A percentile compares a stretch with the other conserved stretches of the same genome.
phyloP scores from a whole-genome alignment of 2,113 vertebrate species.

The Corythornis cristatus region DNA sequence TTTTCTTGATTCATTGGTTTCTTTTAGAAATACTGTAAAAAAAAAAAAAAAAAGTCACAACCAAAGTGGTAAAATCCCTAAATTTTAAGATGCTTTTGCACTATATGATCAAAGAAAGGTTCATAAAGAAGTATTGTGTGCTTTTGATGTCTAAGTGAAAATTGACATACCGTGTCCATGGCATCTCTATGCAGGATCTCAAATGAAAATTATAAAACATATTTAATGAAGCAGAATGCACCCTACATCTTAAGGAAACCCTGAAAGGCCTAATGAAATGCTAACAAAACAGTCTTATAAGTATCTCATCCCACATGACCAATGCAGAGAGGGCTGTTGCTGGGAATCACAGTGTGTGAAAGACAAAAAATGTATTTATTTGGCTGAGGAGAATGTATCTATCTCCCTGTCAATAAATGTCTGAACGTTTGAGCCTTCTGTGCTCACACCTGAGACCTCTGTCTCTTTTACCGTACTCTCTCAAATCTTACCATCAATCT shows the following conservation, averaged over 20 bases:
- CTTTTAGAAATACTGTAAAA: not conserved
- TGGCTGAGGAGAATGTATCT: not conserved
- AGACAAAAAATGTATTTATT: not conserved
- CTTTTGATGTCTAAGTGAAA: not conserved
- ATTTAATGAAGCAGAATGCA: not conserved
- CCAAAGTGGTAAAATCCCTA: not conserved
- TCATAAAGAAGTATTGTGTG: not conserved
- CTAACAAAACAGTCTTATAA: not conserved
- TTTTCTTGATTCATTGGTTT: not conserved
- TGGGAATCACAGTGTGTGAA: not conserved
- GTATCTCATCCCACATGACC: not conserved
- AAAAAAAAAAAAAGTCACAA: not conserved
- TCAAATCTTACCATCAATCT: constrained; percentile 1
- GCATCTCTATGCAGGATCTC: not conserved
- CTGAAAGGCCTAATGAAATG: not conserved
- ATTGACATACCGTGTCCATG: not conserved
- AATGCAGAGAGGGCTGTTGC: not conserved
- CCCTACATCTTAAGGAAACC: not conserved
- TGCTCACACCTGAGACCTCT: not conserved
- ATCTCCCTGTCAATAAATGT: not conserved
- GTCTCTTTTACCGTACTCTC: not conserved
- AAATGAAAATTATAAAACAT: not conserved
- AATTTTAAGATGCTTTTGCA: not conserved
- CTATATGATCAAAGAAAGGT: not conserved
- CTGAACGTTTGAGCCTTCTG: not conserved